Conservation (phyloP, 1,140 invertebrate genomes). For the Forficula auricularia region DNA sequence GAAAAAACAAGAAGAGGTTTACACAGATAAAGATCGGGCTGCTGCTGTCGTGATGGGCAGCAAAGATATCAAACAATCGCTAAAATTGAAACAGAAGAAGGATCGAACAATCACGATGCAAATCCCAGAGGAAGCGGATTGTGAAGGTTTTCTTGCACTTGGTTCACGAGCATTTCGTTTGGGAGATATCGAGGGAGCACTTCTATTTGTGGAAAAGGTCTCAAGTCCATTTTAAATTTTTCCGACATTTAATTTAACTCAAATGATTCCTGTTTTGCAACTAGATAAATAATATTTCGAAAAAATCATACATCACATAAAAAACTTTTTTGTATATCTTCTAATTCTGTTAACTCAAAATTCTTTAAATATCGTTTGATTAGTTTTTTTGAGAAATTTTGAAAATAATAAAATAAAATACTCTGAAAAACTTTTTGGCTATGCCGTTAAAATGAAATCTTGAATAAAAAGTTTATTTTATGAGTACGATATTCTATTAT, state of each 20-base stretch:
- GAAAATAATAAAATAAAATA: no score
- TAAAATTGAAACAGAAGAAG: slow-evolving; percentile 59
- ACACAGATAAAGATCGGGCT: slow-evolving; percentile 77
- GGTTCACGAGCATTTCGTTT: slow-evolving; percentile 53
- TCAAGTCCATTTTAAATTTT: background rate
- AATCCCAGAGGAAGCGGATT: slow-evolving; percentile 61
- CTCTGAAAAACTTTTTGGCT: no score
- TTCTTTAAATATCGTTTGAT: no score
- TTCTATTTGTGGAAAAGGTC: slow-evolving; percentile 66
- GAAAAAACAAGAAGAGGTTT: slow-evolving; percentile 47
- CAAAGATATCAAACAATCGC: slow-evolving; percentile 65
- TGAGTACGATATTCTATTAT: no score
- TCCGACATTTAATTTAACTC: background rate
- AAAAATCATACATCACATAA: no score
- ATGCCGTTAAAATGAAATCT: no score
- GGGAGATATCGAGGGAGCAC: slow-evolving; percentile 46
- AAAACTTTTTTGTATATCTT: no score
- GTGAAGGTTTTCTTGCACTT: slow-evolving; percentile 50
- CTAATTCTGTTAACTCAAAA: no score
- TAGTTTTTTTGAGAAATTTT: no score
- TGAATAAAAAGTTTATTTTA: no score
- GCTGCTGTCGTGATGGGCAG: slow-evolving; percentile 70
- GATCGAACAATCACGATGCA: slow-evolving; percentile 53
- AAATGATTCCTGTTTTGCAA: no score
- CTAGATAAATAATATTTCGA: no score